Evolutionary conservation across 2,797 vertebrate species (phyloP), one percentile per base, ranked within the genome.

Genomic region (Heliangelus exortis): DNA sequence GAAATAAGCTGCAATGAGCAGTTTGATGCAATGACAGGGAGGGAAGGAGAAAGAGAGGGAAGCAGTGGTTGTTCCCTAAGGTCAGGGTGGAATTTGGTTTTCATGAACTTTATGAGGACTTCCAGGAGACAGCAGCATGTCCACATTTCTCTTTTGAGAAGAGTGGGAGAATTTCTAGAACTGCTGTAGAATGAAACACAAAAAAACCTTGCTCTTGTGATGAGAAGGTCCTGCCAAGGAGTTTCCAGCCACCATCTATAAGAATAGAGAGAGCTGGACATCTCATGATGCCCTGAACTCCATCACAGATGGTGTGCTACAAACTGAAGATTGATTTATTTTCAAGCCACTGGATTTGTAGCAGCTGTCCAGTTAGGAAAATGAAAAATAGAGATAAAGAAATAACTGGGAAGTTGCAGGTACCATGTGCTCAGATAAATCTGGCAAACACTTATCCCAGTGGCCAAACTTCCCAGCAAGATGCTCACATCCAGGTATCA

Each of bases 81-180:
- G 15, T 23, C 23, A 29, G 29, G 31, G 16, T 85, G 57, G 15
- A n/a, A 43, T 7, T 12, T 4, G 6, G 4, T 31, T 78, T 84
- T 76, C 55, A 57, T 25, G 47, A 12, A 7, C 29, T 63, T 65
- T 3, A n/a, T 18, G 16, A 6, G 41, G 21, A 53, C 21, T 59
- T 48, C 61, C 54, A 57, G 41, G 34, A 22, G 61, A 41, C 48
- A 31, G 21, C 6, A 71, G 76, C 43, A 55, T 0, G 1, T 33
- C 53, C 0, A 0, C 5, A 8, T 15, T 58, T 68, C n/a, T 54
- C 71, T 81, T 59, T 3, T 1, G 51, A 75, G 36, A 11, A 54
- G 12, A 1, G 3, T 13, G 2, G 15, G 1, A 10, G 9, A 29
- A 9, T 10, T 77, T 50, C 39, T 51, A 33, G 43, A 65, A 31